phyloP scores from a whole-genome alignment of 2,113 vertebrate genomes.

The Australoheros scitulus region DNA sequence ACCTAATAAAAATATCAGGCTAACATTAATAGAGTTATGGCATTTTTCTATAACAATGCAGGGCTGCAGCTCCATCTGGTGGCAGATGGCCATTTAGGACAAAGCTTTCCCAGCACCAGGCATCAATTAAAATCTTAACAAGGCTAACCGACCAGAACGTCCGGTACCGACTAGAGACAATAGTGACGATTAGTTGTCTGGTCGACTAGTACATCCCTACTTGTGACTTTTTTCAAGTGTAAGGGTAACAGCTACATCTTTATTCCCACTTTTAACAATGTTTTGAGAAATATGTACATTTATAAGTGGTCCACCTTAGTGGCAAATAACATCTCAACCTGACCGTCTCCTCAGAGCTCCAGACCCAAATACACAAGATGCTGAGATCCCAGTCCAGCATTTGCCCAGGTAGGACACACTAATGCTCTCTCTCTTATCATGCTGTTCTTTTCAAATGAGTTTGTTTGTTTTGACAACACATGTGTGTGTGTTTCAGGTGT shows the following conservation, averaged over 20 bases:
- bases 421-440: neutral
- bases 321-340: neutral
- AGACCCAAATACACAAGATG: constrained; percentile 84
- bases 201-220: too few relatives aligned
- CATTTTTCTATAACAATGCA: too few relatives aligned
- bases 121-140: too few relatives aligned
- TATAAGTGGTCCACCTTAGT: neutral
- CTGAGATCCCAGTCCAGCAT: constrained; percentile 84
- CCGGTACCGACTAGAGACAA: too few relatives aligned
- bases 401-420: constrained; percentile 86
- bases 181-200: too few relatives aligned
- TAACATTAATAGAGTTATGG: too few relatives aligned
- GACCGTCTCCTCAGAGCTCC: constrained; percentile 83
- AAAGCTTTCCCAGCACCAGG: too few relatives aligned
- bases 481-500: constrained; percentile 80
- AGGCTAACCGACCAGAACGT: too few relatives aligned
- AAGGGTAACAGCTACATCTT: neutral
- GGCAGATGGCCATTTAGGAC: too few relatives aligned
- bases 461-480: constrained; percentile 12
- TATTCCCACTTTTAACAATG: neutral
- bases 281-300: neutral
- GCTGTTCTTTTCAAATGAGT: constrained; percentile 3
- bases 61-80: too few relatives aligned
- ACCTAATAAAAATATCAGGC: too few relatives aligned
- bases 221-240: neutral